Evolutionary conservation across 2,888 invertebrate species (phyloP).

Genomic region (Calameuta pallipes): DNA sequence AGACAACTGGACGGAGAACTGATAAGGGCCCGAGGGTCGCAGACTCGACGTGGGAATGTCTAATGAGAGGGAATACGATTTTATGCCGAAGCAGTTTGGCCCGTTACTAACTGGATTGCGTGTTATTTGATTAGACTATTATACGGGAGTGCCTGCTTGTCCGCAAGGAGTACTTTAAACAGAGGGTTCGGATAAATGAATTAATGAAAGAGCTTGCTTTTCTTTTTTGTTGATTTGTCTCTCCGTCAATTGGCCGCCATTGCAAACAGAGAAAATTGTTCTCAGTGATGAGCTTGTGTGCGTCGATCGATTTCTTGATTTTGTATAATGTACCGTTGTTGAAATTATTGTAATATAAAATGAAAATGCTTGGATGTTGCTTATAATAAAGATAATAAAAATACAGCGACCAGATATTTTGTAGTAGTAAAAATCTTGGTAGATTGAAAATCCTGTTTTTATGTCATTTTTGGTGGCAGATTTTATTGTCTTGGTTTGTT

Average conservation of each 20-base stretch:
- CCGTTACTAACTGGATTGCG: background rate
- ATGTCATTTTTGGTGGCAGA: background rate
- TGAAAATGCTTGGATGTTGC: background rate
- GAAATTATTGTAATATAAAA: background rate
- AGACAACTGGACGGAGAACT: conserved; percentile 98
- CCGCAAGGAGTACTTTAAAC: background rate
- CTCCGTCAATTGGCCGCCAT: background rate
- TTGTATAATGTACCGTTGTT: background rate
- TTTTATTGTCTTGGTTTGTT: background rate
- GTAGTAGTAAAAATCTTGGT: background rate
- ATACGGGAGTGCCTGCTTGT: background rate
- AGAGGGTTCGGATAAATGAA: background rate
- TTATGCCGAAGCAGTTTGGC: background rate
- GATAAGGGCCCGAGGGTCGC: conserved; percentile 92
- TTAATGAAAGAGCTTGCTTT: background rate
- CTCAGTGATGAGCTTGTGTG: background rate
- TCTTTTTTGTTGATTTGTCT: background rate
- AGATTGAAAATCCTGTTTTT: background rate
- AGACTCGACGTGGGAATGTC: conserved; percentile 60
- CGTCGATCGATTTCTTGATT: background rate
- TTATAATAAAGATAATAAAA: background rate
- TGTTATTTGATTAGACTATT: background rate
- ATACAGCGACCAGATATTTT: background rate
- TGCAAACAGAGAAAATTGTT: background rate
- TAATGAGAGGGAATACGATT: background rate